A percentile compares a stretch with the other conserved stretches of the same genome.
These are phyloP conservation scores for Psittacula echo DNA, from an alignment of 2,797 vertebrate genomes.

Conservation along the genomic window DNA sequence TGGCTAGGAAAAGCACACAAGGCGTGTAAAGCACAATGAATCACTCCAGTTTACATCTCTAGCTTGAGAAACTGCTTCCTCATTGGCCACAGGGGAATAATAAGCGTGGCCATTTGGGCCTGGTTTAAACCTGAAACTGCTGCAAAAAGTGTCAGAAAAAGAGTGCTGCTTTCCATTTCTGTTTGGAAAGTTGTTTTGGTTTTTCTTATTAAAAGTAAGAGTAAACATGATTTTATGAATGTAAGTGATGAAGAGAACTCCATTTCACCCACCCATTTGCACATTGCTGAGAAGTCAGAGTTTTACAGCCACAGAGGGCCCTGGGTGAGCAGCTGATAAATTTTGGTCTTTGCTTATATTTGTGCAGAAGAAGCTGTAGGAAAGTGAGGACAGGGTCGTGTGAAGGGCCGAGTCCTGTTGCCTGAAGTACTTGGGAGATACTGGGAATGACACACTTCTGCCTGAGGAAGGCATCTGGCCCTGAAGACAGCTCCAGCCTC, in stretches of 20 bases:
- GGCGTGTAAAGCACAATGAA: slow-evolving; percentile 33
- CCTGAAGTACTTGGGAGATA: neutral
- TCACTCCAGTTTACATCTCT: slow-evolving; percentile 44
- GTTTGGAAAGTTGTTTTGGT: neutral
- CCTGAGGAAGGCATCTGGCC: neutral
- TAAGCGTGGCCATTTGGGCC: neutral
- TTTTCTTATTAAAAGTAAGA: neutral
- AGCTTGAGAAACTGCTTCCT: slow-evolving; percentile 55
- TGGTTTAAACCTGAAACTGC: slow-evolving; percentile 28
- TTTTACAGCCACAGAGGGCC: neutral
- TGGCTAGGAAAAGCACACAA: slow-evolving; percentile 17
- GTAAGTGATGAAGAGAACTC: neutral
- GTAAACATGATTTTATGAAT: neutral
- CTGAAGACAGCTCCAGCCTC: neutral
- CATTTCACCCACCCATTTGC: neutral
- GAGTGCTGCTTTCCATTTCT: neutral
- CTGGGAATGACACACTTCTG: rapidly evolving
- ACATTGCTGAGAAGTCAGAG: neutral
- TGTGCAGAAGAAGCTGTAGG: neutral
- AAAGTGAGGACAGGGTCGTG: neutral
- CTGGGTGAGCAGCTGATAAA: neutral
- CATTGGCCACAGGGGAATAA: slow-evolving; percentile 47
- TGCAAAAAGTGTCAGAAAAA: neutral
- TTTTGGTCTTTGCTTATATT: neutral
- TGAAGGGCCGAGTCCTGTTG: neutral